These are phyloP conservation scores for Tortricodes alternella DNA, from an alignment of 2,888 invertebrate genomes.

Conservation along the genomic window DNA sequence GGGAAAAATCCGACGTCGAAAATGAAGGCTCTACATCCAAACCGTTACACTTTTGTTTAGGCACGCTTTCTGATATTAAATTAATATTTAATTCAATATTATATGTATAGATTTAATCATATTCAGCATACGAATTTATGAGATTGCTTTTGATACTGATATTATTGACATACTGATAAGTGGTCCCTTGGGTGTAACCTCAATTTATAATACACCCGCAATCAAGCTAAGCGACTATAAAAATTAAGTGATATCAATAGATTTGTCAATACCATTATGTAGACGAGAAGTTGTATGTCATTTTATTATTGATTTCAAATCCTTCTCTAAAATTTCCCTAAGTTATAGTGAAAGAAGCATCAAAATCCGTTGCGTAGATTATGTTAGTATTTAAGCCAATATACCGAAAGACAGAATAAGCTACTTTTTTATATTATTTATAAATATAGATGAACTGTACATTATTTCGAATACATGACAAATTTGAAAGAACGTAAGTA, in stretches of 20 bases:
- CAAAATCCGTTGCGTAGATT: too few relatives aligned
- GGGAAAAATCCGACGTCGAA: slow-evolving; percentile 20
- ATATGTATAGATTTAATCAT: background rate
- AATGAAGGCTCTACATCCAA: background rate
- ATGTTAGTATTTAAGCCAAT: too few relatives aligned
- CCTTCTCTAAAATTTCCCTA: too few relatives aligned
- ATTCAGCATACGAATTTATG: slow-evolving; percentile 1
- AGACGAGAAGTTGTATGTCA: slow-evolving; percentile 2
- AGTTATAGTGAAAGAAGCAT: too few relatives aligned
- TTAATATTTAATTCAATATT: background rate
- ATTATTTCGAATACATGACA: too few relatives aligned
- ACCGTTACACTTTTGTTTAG: slow-evolving; percentile 1
- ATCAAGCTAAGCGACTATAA: slow-evolving; percentile 11
- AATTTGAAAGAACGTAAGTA: background rate
- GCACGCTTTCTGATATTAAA: too few relatives aligned
- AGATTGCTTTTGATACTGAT: slow-evolving; percentile 1
- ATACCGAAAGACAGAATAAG: too few relatives aligned
- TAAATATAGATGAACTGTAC: too few relatives aligned
- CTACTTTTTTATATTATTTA: too few relatives aligned
- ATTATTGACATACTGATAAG: slow-evolving; percentile 11
- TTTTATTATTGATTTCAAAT: slow-evolving; percentile 1
- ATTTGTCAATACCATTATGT: background rate
- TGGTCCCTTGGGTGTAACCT: background rate
- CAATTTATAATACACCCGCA: slow-evolving; percentile 8
- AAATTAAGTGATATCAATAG: background rate